A percentile compares a stretch with the other conserved stretches of the same genome.
These are phyloP conservation scores for Melanotaenia trifasciata DNA, from an alignment of 2,797 vertebrate species.

Conservation along the genomic window DNA sequence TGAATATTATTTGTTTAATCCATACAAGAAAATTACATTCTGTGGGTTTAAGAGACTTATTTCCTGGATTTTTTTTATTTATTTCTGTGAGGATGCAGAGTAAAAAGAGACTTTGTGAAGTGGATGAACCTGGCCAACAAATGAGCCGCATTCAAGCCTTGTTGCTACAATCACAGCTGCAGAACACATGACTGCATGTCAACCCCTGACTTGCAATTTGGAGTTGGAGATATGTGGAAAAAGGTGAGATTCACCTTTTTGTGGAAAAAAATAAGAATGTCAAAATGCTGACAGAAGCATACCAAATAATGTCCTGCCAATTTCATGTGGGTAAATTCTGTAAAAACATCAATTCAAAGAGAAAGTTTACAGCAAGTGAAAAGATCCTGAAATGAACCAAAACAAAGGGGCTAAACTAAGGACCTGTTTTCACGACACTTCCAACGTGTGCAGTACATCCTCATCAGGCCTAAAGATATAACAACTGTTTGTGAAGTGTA, in stretches of 20 bases:
- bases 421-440: too few relatives aligned
- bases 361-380: not conserved
- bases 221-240: not conserved
- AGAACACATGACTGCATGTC: not conserved
- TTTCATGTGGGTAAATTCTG: not conserved
- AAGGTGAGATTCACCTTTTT: not conserved
- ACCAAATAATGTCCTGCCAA: not conserved
- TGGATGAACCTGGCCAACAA: not conserved
- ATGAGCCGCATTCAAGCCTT: not conserved
- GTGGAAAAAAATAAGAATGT: not conserved
- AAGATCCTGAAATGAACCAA: not conserved
- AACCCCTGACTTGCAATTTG: not conserved
- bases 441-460: too few relatives aligned
- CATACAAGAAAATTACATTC: constrained; percentile 10
- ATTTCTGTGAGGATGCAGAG: not conserved
- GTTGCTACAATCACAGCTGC: not conserved
- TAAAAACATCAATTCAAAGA: not conserved
- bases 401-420: not conserved
- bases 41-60: not conserved
- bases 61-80: constrained; percentile 5
- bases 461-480: too few relatives aligned
- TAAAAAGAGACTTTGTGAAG: not conserved
- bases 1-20: not conserved
- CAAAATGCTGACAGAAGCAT: not conserved
- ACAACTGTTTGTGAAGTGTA: too few relatives aligned